Conservation (phyloP, 1,140 invertebrate species). For the Anagrus nilaparvatae region DNA sequence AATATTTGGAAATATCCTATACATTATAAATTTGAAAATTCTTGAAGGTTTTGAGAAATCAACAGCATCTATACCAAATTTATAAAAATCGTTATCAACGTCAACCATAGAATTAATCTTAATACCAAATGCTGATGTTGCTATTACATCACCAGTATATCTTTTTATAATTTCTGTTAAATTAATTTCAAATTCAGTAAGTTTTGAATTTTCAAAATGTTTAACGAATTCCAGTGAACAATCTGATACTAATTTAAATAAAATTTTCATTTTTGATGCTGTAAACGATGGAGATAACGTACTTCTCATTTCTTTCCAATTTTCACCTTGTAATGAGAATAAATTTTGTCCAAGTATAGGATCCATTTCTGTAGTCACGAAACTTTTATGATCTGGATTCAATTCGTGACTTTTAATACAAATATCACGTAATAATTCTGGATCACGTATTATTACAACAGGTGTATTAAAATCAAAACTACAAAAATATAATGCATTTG, state of each 20-base stretch:
- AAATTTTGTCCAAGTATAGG: slow-evolving; percentile 35
- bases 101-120: slow-evolving; percentile 24
- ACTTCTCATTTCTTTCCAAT: slow-evolving; percentile 39
- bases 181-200: slow-evolving; percentile 14
- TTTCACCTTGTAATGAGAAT: slow-evolving; percentile 30
- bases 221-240: slow-evolving; percentile 28
- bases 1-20: slow-evolving; percentile 4
- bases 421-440: slow-evolving; percentile 49
- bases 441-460: slow-evolving; percentile 41
- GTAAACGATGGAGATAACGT: slow-evolving; percentile 38
- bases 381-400: slow-evolving; percentile 45
- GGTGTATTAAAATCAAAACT: slow-evolving; percentile 43
- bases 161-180: slow-evolving; percentile 19
- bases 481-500: slow-evolving; percentile 31
- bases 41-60: slow-evolving; percentile 8
- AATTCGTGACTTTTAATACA: slow-evolving; percentile 54
- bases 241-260: slow-evolving; percentile 37
- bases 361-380: slow-evolving; percentile 22
- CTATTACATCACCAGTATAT: slow-evolving; percentile 21
- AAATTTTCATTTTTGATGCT: slow-evolving; percentile 39
- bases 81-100: slow-evolving; percentile 38
- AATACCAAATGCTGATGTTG: slow-evolving; percentile 21
- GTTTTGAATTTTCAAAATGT: slow-evolving; percentile 18
- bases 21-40: slow-evolving; percentile 11
- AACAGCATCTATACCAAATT: slow-evolving; percentile 27